Conservation (phyloP, 1,140 invertebrate genomes). For the Carcinoscorpius rotundicauda region DNA sequence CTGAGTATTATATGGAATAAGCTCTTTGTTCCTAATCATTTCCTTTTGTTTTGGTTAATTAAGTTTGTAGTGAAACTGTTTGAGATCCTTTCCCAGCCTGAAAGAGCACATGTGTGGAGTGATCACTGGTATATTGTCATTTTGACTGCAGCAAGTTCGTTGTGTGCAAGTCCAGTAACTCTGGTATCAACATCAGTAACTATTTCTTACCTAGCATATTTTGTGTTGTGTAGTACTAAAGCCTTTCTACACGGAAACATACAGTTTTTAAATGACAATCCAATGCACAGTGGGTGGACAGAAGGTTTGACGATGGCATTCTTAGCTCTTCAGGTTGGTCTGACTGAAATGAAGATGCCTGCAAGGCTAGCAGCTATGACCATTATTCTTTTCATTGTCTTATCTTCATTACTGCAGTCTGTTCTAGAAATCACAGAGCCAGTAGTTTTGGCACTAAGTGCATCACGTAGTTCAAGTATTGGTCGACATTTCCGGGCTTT, state of each 20-base stretch:
- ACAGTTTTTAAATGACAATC: slow-evolving; percentile 27
- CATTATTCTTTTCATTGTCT: slow-evolving; percentile 42
- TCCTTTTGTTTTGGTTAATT: slow-evolving; percentile 38
- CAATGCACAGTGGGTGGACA: slow-evolving; percentile 40
- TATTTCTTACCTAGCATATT: slow-evolving; percentile 40
- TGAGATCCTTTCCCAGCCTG: slow-evolving; percentile 21
- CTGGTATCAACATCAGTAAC: slow-evolving; percentile 41
- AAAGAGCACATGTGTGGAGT: slow-evolving; percentile 1
- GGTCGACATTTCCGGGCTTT: slow-evolving; percentile 35
- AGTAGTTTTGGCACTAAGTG: slow-evolving; percentile 39
- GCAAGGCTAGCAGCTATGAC: slow-evolving; percentile 41
- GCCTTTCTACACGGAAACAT: slow-evolving; percentile 36
- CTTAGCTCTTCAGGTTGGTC: slow-evolving; percentile 42
- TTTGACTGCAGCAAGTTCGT: no score
- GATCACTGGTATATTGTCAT: slow-evolving; percentile 32
- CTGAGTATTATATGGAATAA: slow-evolving; percentile 33
- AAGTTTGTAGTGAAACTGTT: slow-evolving; percentile 35
- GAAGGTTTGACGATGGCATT: slow-evolving; percentile 45
- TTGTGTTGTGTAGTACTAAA: slow-evolving; percentile 36
- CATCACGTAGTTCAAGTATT: slow-evolving; percentile 31
- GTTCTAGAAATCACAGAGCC: slow-evolving; percentile 46
- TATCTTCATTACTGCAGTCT: slow-evolving; percentile 43
- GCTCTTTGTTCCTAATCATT: slow-evolving; percentile 36
- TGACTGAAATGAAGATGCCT: slow-evolving; percentile 40
- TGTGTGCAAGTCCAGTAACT: slow-evolving; percentile 35